Base-by-base conservation (phyloP, 2,888 invertebrate species). In the Phrixothrix hirtus region DNA sequence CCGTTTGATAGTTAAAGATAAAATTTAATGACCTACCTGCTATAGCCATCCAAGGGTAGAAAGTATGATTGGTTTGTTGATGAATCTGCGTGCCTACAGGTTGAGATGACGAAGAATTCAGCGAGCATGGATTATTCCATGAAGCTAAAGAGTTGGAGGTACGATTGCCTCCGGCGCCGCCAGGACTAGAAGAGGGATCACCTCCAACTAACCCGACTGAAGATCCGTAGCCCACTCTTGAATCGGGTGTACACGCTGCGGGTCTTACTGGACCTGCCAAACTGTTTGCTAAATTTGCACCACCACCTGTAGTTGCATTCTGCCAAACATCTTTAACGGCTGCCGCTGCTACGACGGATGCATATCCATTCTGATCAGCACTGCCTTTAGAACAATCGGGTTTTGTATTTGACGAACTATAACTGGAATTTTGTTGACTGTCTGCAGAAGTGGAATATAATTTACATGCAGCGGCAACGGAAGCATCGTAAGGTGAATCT, bases 1-100 rank as follows among this genome's bases (percentile, higher is more conserved):
- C 13, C n/a, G 29, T n/a, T n/a, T n/a, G 7, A 6, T 16, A 21
- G n/a, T 27, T 10, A 17, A 17, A 36, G 35, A 25, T 36, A 25
- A 36, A n/a, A 11, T 16, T 36, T 36, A 17, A 36, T n/a, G 13
- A 46, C 47, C 6, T 50, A 94, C 95, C 95, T 94, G 94, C 94
- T 83, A 95, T 94, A 80, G 94, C 94, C 95, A 95, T 95, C 95
- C 95, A 95, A 69, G 95, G 95, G 81, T 95, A 95, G 82, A 95
- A 95, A 74, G 93, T 93, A 84, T 94, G 93, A 79, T 87, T 91
- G 77, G 88, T 84, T 80, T 91, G 90, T 79, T 93, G 93, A 78
- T 92, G 92, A 65, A 92, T 87, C 74, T 89, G 92, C 67, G 90
- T 89, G 39, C 87, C 85, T 60, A 83, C 82, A 61, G 87, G 84